Conservation (phyloP, 2,888 invertebrate species). For the Pterobdella sp. region DNA sequence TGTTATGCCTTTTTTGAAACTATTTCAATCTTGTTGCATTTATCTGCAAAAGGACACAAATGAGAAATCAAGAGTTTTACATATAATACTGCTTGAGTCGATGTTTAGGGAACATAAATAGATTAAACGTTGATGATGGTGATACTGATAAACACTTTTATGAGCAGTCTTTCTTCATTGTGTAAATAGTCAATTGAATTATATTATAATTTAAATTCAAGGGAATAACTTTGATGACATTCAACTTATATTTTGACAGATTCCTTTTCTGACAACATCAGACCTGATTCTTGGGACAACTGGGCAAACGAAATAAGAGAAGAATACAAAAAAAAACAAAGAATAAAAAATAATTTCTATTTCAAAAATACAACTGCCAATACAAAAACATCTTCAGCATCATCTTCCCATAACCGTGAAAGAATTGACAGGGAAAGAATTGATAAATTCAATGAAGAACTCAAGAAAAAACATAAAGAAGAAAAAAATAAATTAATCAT, state of each 20-base stretch:
- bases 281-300: conserved; percentile 12
- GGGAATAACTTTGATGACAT: not conserved
- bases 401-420: not conserved
- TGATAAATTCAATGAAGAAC: conserved; percentile 12
- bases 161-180: not conserved
- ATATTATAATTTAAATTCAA: not conserved
- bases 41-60: too few relatives aligned
- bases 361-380: not conserved
- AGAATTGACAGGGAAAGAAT: conserved; percentile 20
- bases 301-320: conserved; percentile 18
- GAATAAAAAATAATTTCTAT: not conserved
- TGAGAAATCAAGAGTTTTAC: too few relatives aligned
- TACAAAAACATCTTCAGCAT: not conserved
- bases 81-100: too few relatives aligned
- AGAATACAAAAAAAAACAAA: conserved; percentile 14
- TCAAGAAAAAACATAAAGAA: not conserved
- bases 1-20: too few relatives aligned
- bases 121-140: too few relatives aligned
- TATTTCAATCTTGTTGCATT: too few relatives aligned
- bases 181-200: not conserved
- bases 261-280: not conserved
- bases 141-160: too few relatives aligned
- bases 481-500: too few relatives aligned
- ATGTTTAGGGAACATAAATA: too few relatives aligned
- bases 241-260: not conserved